Conservation (phyloP, 35 echinoderm and acorn worm species). For the Diadema setosum region DNA sequence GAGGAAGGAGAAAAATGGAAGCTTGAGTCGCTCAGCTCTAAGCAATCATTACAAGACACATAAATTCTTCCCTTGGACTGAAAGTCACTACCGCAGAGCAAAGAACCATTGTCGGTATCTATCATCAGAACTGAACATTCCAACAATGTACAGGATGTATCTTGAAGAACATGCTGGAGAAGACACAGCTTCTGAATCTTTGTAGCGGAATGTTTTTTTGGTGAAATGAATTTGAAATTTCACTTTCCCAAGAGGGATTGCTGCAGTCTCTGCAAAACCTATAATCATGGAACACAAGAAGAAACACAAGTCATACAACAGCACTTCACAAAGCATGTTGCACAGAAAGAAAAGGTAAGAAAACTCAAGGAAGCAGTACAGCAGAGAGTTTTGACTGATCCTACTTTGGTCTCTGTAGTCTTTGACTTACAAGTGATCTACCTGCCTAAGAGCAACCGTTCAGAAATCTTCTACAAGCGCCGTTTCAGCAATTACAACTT, state of each 20-base stretch:
- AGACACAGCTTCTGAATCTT: no score
- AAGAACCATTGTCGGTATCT: no score
- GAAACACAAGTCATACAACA: background rate
- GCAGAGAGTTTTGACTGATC: no score
- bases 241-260: slow-evolving; percentile 62
- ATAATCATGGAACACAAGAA: background rate
- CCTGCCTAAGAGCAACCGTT: slow-evolving; percentile 31
- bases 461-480: slow-evolving; percentile 68
- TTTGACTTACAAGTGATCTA: slow-evolving; percentile 81
- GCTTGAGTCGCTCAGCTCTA: no score
- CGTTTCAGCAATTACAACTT: slow-evolving; percentile 67
- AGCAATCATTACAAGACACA: no score
- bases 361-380: slow-evolving; percentile 2
- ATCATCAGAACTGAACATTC: no score
- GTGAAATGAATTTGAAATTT: slow-evolving; percentile 57
- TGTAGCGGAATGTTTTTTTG: no score
- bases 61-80: no score
- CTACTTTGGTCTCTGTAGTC: background rate
- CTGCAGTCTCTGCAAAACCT: slow-evolving; percentile 55
- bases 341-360: background rate
- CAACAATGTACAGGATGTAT: no score
- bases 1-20: no score
- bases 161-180: no score
- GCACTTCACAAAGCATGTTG: background rate
- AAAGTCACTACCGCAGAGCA: no score